These are phyloP conservation scores for Hofmannophila pseudospretella DNA, from an alignment of 2,888 invertebrate species.

Conservation along the genomic window DNA sequence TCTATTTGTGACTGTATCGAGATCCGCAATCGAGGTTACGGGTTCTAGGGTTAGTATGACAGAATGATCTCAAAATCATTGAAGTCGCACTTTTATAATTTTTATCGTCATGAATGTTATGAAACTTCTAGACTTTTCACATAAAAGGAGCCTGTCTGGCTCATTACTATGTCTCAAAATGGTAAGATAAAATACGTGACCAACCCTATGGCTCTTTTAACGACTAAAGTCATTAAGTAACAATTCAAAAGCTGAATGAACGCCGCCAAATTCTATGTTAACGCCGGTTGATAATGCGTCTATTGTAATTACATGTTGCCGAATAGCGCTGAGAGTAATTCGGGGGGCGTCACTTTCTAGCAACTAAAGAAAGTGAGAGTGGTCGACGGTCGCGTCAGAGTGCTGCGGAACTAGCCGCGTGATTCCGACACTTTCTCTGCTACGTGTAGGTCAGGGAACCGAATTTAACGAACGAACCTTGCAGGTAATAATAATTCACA, in stretches of 20 bases:
- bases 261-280: not conserved
- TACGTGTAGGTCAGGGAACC: conserved; percentile 8
- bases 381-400: conserved; percentile 6
- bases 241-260: conserved; percentile 1
- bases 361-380: conserved; percentile 25
- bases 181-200: not conserved
- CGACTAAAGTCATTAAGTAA: conserved; percentile 4
- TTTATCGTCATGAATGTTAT: too few species aligned
- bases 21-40: too few species aligned
- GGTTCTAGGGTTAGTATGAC: too few species aligned
- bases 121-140: too few species aligned
- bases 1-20: too few species aligned
- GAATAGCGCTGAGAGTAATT: conserved; percentile 18
- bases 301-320: conserved; percentile 9
- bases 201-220: not conserved
- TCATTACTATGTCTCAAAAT: too few species aligned
- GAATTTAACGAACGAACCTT: not conserved
- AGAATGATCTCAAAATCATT: too few species aligned
- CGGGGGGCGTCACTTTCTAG: conserved; percentile 27
- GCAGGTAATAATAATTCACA: too few species aligned
- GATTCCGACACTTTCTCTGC: conserved; percentile 7
- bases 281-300: conserved; percentile 5
- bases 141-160: too few species aligned
- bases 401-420: conserved; percentile 2
- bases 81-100: too few species aligned